Conservation (phyloP, 2,888 invertebrate species). For the Lepeophtheirus nordmannii region DNA sequence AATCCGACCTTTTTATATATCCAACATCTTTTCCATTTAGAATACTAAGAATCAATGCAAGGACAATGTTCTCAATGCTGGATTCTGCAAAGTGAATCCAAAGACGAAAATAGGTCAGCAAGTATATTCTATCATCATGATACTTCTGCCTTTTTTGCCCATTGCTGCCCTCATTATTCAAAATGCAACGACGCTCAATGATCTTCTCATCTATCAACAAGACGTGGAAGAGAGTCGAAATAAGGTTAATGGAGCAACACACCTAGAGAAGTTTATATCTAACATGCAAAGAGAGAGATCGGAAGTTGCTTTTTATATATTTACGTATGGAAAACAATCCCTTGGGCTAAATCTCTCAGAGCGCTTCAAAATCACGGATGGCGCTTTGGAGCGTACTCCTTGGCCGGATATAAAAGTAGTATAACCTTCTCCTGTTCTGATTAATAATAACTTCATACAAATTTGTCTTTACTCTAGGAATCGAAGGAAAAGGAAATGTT, state of each 20-base stretch:
- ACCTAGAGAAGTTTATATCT: conserved; percentile 9
- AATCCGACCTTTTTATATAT: background rate
- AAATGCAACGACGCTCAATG: conserved; percentile 12
- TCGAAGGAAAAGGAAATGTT: conserved; percentile 13
- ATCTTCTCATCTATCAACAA: conserved; percentile 11
- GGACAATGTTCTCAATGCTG: conserved; percentile 1
- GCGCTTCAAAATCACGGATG: background rate
- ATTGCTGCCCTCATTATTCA: conserved; percentile 10
- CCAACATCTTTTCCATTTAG: conserved; percentile 1
- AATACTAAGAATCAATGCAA: background rate
- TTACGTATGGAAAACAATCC: background rate
- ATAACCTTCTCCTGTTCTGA: background rate
- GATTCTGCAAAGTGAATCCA: background rate
- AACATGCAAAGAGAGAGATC: conserved; percentile 16
- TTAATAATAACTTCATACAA: background rate
- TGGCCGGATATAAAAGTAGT: background rate
- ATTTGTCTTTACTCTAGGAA: background rate
- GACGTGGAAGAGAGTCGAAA: background rate
- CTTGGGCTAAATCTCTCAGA: background rate
- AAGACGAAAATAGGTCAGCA: background rate
- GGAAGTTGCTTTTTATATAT: conserved; percentile 11
- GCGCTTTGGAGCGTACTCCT: background rate
- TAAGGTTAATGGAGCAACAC: background rate
- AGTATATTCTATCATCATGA: conserved; percentile 2
- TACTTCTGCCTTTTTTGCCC: conserved; percentile 14